These are phyloP conservation scores for Ichneumoninae sp. DNA, from an alignment of 2,888 invertebrate species.

Conservation along the genomic window DNA sequence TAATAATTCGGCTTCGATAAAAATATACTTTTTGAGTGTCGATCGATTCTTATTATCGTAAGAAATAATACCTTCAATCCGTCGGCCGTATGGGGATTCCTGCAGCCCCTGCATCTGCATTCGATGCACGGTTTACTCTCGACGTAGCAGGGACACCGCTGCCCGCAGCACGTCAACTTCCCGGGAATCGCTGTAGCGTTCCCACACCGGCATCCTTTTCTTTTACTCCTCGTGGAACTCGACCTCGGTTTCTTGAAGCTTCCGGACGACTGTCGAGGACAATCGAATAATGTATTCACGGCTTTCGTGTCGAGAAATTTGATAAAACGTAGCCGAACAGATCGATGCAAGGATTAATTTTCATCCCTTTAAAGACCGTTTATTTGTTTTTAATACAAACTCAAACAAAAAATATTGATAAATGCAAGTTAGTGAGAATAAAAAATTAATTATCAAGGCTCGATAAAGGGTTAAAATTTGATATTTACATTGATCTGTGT, in stretches of 20 bases:
- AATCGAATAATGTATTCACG: constrained; percentile 6
- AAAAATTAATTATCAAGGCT: neutral
- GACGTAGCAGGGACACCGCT: constrained; percentile 97
- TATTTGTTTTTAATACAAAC: neutral
- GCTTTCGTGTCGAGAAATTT: neutral
- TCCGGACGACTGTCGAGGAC: constrained; percentile 78
- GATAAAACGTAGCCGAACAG: neutral
- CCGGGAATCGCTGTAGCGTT: constrained; percentile 95
- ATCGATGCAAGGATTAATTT: constrained; percentile 46
- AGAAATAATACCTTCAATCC: constrained; percentile 89
- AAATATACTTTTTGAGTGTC: too few relatives aligned
- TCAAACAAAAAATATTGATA: neutral
- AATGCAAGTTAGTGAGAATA: neutral
- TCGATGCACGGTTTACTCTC: constrained; percentile 95
- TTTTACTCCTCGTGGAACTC: constrained; percentile 84
- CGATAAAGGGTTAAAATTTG: neutral
- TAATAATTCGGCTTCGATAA: too few relatives aligned
- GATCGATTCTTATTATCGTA: too few relatives aligned
- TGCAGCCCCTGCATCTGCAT: constrained; percentile 96
- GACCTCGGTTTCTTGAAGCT: constrained; percentile 86
- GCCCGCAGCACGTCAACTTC: constrained; percentile 96
- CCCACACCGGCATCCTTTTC: constrained; percentile 95
- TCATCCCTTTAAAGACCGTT: neutral
- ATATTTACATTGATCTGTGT: constrained; percentile 40
- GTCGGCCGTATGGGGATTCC: constrained; percentile 94